Base-by-base conservation (phyloP, 2,113 vertebrate species). In the Perccottus glenii region DNA sequence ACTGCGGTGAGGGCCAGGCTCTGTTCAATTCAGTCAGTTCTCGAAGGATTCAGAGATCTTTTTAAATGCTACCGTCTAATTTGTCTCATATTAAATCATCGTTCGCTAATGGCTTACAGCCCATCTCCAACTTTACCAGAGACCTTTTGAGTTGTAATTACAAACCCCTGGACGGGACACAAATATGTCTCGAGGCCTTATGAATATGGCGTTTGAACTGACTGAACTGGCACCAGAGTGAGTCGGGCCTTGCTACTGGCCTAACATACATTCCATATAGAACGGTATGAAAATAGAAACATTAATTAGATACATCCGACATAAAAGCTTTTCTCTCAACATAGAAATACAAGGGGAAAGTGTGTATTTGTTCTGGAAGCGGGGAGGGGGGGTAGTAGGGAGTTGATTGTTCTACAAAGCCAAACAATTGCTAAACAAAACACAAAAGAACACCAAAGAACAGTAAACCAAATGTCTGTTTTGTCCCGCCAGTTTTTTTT, bases 241-340 rank as follows among this genome's bases (percentile, higher is more conserved):
- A 81, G 70, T 73, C 60, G 12, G 77, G 85, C 76, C 64, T 78
- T 59, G 77, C 80, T 86, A 83, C 73, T 78, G 77, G 80, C 85
- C 81, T 77, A 75, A 90, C 75, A 67, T 88, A 89, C 84, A 86
- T 90, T 89, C 87, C 75, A 84, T 79, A 84, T 84, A 85, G 73
- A 85, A 81, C 84, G 70, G 81, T 86, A 89, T 89, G 88, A 91
- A 88, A 89, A 88, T 89, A 88, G 78, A 89, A 90, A 89, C 81
- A 80, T 62, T 82, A 84, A 86, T 86, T 81, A 76, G 59, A 63
- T 82, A 84, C 77, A 79, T 81, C 73, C 57, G 65, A 85, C 85
- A 80, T 65, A 89, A 84, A 91, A 88, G 67, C 75, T 65, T 73
- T 69, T 77, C 61, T 85, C 60, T 77, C 27, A 80, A 81, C 82